phyloP scores from a whole-genome alignment of 1,140 invertebrate species.

The Bombus waltoni region DNA sequence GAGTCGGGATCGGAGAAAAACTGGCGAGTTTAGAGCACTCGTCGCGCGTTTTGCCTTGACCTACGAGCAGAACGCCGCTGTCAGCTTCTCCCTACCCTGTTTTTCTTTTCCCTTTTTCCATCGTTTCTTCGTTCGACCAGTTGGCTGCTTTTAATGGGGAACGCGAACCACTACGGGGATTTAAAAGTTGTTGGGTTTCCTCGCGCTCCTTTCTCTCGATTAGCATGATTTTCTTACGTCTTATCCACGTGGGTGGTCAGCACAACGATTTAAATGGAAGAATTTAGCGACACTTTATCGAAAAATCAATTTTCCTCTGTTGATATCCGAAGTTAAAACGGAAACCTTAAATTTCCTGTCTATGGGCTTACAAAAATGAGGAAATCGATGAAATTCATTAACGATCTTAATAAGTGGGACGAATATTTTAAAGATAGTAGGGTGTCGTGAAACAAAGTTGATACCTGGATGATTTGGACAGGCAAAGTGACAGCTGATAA shows the following conservation, averaged over 20 bases:
- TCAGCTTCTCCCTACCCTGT: background rate
- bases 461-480: too few relatives aligned
- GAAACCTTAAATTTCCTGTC: too few relatives aligned
- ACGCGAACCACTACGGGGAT: background rate
- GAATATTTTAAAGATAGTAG: too few relatives aligned
- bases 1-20: conserved; percentile 43
- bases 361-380: too few relatives aligned
- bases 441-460: too few relatives aligned
- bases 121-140: background rate
- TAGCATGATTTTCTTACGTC: background rate
- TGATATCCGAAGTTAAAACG: too few relatives aligned
- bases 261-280: background rate
- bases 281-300: background rate
- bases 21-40: conserved; percentile 33
- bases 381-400: too few relatives aligned
- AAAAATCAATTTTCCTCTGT: too few relatives aligned
- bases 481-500: too few relatives aligned
- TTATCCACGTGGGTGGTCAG: too few relatives aligned
- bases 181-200: conserved; percentile 7
- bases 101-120: background rate
- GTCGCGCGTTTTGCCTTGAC: conserved; percentile 23
- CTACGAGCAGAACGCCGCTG: background rate
- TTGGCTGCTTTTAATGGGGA: background rate
- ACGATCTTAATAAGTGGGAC: too few relatives aligned
- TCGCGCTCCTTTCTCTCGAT: background rate